Conservation (phyloP, 2,888 invertebrate genomes). For the Anarsia innoxiella region DNA sequence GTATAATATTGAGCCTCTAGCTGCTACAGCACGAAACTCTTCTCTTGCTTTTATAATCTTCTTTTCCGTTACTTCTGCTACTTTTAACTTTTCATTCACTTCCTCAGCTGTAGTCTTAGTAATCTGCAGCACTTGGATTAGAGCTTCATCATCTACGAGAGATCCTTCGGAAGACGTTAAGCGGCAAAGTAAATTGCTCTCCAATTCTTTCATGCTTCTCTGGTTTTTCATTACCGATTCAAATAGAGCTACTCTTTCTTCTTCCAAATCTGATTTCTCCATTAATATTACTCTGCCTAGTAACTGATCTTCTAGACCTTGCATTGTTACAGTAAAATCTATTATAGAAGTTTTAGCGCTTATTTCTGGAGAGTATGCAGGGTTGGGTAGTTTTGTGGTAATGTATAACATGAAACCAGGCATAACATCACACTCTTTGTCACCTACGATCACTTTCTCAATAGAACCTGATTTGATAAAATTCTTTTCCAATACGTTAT, state of each 20-base stretch:
- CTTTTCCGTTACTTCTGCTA: conserved; percentile 94
- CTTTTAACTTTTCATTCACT: conserved; percentile 93
- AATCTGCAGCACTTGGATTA: conserved; percentile 91
- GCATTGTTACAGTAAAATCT: conserved; percentile 98
- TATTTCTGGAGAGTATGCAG: conserved; percentile 97
- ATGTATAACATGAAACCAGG: conserved; percentile 96
- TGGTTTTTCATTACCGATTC: conserved; percentile 98
- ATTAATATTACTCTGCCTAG: conserved; percentile 94
- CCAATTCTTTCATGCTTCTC: conserved; percentile 95
- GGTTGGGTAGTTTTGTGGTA: conserved; percentile 96
- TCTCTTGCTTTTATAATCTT: conserved; percentile 96
- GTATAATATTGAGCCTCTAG: conserved; percentile 94
- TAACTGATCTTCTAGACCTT: conserved; percentile 95
- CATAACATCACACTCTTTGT: conserved; percentile 98
- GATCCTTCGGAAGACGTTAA: conserved; percentile 95
- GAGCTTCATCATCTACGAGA: conserved; percentile 95
- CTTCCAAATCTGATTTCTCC: conserved; percentile 97
- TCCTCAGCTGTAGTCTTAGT: conserved; percentile 94
- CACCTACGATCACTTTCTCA: conserved; percentile 94
- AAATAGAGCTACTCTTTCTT: conserved; percentile 92
- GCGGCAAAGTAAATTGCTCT: conserved; percentile 92
- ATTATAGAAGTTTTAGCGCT: conserved; percentile 97
- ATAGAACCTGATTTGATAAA: conserved; percentile 98
- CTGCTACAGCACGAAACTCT: conserved; percentile 96
- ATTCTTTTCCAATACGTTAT: conserved; percentile 97